These are phyloP conservation scores for Actias luna DNA, from an alignment of 2,888 invertebrate genomes.

Conservation along the genomic window DNA sequence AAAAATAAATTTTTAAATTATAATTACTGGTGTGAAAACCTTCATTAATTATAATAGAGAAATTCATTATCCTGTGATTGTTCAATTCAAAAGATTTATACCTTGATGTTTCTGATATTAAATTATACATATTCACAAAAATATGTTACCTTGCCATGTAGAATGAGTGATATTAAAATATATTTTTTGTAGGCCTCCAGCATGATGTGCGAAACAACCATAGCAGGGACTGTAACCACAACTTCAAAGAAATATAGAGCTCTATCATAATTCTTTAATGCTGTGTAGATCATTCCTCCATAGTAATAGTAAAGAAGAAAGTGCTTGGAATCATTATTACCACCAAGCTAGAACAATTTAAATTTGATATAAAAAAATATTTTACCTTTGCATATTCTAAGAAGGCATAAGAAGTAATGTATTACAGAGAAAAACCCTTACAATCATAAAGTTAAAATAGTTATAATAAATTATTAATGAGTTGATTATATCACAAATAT, in stretches of 20 bases:
- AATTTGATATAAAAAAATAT: no score
- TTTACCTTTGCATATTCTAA: no score
- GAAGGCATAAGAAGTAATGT: no score
- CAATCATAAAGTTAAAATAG: no score
- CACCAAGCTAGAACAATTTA: constrained; percentile 80
- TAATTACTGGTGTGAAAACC: no score
- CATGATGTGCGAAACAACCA: constrained; percentile 98
- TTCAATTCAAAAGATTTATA: neutral
- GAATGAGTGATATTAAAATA: constrained; percentile 93
- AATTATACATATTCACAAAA: neutral
- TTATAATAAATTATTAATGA: neutral
- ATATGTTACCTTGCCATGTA: constrained; percentile 90
- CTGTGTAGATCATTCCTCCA: constrained; percentile 98
- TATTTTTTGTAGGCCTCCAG: constrained; percentile 98
- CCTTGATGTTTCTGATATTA: no score
- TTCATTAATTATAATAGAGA: no score
- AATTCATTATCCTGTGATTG: neutral
- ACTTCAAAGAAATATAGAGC: constrained; percentile 98
- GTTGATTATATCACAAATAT: neutral
- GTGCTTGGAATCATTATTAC: constrained; percentile 92
- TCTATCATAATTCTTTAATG: constrained; percentile 94
- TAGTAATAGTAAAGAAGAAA: constrained; percentile 98
- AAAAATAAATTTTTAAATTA: no score
- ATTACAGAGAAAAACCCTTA: no score
- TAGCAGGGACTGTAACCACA: constrained; percentile 96